Percentiles rank a stretch among this genome's conserved stretches.
phyloP scores from a whole-genome alignment of 2,888 invertebrate species.

The Epirrhoe alternata region DNA sequence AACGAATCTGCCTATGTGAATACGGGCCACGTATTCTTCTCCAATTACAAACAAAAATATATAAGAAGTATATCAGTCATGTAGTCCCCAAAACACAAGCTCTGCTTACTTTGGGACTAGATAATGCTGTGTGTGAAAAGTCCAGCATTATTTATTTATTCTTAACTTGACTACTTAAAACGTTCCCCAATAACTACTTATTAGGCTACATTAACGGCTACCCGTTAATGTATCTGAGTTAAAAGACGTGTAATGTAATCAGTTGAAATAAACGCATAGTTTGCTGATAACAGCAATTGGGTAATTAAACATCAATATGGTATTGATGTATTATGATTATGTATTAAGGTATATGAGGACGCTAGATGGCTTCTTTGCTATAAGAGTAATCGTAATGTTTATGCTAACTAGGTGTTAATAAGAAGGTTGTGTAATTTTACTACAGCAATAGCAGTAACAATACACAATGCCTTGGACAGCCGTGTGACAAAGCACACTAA shows the following conservation, averaged over 20 bases:
- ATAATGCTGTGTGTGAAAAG: no score
- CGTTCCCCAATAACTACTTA: no score
- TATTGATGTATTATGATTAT: neutral
- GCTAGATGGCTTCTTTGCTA: constrained; percentile 12
- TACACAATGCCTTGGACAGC: constrained; percentile 11
- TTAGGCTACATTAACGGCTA: no score
- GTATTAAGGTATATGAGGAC: neutral
- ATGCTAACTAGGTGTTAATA: constrained; percentile 21
- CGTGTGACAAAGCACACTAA: constrained; percentile 14
- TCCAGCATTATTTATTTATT: no score
- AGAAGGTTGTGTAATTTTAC: constrained; percentile 27
- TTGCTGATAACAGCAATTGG: constrained; percentile 5
- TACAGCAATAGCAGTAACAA: constrained; percentile 7
- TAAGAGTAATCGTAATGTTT: constrained; percentile 7
- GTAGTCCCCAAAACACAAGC: no score
- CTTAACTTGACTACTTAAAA: no score
- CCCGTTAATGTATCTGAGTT: no score
- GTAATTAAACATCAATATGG: constrained; percentile 7
- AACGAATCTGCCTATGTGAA: no score
- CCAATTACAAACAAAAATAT: no score
- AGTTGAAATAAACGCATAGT: neutral
- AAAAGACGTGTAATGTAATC: neutral
- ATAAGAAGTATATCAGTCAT: no score
- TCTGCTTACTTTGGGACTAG: no score
- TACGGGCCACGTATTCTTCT: no score